Conservation (phyloP, 2,797 vertebrate species). For the Lacerta viridis region DNA sequence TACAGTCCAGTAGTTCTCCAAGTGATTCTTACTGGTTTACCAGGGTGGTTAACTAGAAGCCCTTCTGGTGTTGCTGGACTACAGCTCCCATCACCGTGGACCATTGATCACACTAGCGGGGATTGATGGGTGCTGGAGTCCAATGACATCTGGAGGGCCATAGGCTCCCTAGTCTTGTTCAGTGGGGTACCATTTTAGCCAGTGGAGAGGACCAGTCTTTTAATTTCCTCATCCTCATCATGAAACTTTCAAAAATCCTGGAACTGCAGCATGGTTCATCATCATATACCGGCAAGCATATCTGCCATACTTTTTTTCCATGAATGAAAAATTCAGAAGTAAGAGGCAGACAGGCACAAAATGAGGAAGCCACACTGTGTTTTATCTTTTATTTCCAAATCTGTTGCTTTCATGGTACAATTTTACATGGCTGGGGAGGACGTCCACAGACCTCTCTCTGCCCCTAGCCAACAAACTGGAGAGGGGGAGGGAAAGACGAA, state of each 20-base stretch:
- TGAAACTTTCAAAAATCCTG: background rate
- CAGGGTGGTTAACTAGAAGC: too few relatives aligned
- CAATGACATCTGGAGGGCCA: too few relatives aligned
- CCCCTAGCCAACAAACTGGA: constrained; percentile 59
- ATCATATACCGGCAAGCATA: background rate
- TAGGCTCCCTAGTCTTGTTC: too few relatives aligned
- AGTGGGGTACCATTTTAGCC: background rate
- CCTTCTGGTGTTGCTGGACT: too few relatives aligned
- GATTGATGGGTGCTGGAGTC: too few relatives aligned
- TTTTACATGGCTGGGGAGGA: constrained; percentile 78
- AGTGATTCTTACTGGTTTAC: too few relatives aligned
- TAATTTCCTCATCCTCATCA: background rate
- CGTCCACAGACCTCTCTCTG: constrained; percentile 56
- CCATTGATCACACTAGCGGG: too few relatives aligned
- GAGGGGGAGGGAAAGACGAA: constrained; percentile 44
- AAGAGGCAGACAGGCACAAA: accelerated
- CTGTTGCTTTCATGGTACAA: constrained; percentile 82
- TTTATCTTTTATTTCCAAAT: constrained; percentile 87
- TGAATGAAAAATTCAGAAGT: background rate
- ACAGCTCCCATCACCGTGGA: too few relatives aligned
- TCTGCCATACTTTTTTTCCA: background rate
- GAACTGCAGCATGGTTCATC: background rate
- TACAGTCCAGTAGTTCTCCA: background rate
- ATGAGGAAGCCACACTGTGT: background rate
- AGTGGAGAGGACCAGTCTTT: background rate